Conservation (phyloP, 2,113 vertebrate genomes). For the Malurus elegans region DNA sequence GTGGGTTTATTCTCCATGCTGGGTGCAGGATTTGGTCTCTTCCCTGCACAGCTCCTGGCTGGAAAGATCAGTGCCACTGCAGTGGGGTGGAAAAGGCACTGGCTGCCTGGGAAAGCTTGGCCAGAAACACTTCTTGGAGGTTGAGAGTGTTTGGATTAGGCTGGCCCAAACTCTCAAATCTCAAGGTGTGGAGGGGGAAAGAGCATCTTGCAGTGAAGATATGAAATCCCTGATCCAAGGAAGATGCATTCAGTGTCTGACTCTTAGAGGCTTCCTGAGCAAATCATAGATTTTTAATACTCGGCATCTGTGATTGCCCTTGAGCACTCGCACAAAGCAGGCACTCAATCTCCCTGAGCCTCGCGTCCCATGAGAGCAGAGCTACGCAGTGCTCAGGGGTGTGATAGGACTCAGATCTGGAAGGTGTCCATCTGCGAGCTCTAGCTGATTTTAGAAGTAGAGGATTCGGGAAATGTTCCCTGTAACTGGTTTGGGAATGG, state of each 20-base stretch:
- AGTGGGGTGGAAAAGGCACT: neutral
- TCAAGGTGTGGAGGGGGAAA: neutral
- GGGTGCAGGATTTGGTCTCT: neutral
- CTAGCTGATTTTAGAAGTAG: neutral
- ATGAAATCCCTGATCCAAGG: neutral
- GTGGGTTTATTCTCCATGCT: neutral
- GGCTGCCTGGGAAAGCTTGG: neutral
- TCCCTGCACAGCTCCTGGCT: neutral
- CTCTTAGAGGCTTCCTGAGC: neutral
- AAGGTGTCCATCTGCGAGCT: neutral
- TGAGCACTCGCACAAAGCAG: neutral
- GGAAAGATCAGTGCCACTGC: neutral
- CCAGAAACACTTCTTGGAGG: neutral
- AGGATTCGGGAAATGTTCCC: neutral
- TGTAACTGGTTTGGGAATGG: neutral
- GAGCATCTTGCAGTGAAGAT: neutral
- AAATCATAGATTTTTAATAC: neutral
- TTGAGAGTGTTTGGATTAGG: neutral
- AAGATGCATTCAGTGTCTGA: neutral
- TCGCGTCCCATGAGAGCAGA: accelerated
- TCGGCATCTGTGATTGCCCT: accelerated
- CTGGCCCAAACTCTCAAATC: neutral
- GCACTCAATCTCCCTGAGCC: neutral
- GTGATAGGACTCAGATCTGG: neutral
- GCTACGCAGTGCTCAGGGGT: accelerated